Evolutionary conservation across 2,113 vertebrate species (phyloP), one percentile per base, ranked within the genome.

Genomic region (Echinops telfairi): DNA sequence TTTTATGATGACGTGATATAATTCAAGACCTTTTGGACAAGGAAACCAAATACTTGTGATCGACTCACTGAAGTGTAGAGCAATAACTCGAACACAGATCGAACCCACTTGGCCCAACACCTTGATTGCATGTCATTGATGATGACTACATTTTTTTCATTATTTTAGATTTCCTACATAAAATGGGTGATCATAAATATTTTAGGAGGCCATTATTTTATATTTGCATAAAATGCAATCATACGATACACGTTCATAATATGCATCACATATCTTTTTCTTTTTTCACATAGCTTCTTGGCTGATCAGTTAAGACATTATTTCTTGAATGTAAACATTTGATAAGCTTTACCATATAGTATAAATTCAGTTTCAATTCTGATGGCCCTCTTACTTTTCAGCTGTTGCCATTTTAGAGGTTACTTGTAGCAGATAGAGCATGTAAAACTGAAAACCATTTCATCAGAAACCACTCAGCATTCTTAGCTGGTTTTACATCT

Each of bases 271-370:
- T 53, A 53, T 53, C 47, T 53, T n/a, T n/a, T n/a, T 27, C 86
- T 27, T 64, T 53, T 81, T 25, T 43, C 31, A 85, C 66, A 92
- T 53, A 84, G 38, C 25, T 47, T 80, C 68, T 89, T 66, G 76
- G 62, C 7, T 92, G 86, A 70, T 0, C 17, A 6, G 31, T 75
- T 80, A 75, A 89, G 70, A 62, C 82, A 60, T 83, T 77, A 79
- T 43, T 95, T 90, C 71, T 87, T 71, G n/a, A 58, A 53, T 77
- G 25, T 31, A 60, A 90, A 62, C 81, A 90, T 76, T 80, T 88
- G 36, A 40, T 90, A 81, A 62, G 25, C 80, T 77, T 33, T 64
- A 87, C 82, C 33, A 82, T 77, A n/a, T 9, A 73, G 20, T n/a
- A 36, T 29, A 5, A 75, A 68, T 73, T 88, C 31, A 43, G 19